Percentiles rank a stretch among this genome's conserved stretches.
These are phyloP conservation scores for Eurytoma californica DNA, from an alignment of 2,888 invertebrate genomes.

Conservation along the genomic window DNA sequence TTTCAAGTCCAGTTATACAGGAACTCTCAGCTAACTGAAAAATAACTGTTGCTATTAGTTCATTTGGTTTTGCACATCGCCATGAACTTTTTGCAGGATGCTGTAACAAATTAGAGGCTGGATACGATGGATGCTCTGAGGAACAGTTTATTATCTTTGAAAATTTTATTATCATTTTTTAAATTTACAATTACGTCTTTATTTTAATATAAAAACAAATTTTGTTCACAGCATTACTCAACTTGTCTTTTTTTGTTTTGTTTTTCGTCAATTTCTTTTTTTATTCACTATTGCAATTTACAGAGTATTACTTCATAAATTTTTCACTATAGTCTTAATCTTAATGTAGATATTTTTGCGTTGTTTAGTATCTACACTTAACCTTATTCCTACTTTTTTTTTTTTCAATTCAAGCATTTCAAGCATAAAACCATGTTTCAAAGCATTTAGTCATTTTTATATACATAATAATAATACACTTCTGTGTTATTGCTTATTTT, in stretches of 20 bases:
- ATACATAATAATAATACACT: too few relatives aligned
- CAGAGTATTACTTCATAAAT: too few relatives aligned
- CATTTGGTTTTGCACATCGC: constrained; percentile 70
- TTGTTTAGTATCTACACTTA: too few relatives aligned
- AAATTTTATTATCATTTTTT: constrained; percentile 69
- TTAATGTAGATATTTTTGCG: too few relatives aligned
- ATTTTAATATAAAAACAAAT: not conserved
- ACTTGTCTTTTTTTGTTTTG: too few relatives aligned
- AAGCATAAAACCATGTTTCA: too few relatives aligned
- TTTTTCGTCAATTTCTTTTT: too few relatives aligned
- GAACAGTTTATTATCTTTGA: constrained; percentile 69
- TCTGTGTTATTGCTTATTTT: not conserved
- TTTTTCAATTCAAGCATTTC: too few relatives aligned
- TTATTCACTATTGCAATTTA: too few relatives aligned
- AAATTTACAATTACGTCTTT: not conserved
- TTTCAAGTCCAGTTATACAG: constrained; percentile 69
- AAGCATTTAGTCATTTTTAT: too few relatives aligned
- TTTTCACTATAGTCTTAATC: too few relatives aligned
- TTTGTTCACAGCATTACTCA: not conserved
- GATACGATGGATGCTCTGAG: constrained; percentile 70
- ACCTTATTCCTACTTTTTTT: too few relatives aligned
- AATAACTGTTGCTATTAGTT: constrained; percentile 66
- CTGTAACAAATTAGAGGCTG: constrained; percentile 68
- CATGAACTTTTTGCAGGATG: constrained; percentile 65
- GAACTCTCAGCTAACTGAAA: constrained; percentile 67